Evolutionary conservation across 2,888 invertebrate genomes (phyloP).

Genomic region (Drosophila cognata): DNA sequence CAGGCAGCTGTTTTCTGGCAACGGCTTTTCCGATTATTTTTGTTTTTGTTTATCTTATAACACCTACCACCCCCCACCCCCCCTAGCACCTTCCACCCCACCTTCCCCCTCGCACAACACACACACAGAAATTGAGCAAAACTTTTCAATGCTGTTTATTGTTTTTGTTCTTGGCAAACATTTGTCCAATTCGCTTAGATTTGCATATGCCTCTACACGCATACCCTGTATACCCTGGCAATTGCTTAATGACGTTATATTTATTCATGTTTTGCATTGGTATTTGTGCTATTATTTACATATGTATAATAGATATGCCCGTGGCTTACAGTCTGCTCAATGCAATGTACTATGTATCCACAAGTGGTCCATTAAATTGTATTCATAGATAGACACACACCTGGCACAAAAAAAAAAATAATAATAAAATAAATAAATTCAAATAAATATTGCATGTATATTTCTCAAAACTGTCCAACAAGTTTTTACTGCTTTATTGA

Average conservation of each 20-base stretch:
- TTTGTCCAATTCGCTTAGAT: constrained; percentile 2
- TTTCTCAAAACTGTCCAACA: not conserved
- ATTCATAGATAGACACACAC: not conserved
- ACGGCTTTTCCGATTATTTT: constrained; percentile 17
- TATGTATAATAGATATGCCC: not conserved
- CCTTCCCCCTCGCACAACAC: not conserved
- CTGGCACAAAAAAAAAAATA: not conserved
- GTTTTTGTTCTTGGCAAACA: constrained; percentile 11
- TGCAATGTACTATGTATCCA: not conserved
- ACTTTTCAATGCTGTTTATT: constrained; percentile 3
- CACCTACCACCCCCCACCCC: not conserved
- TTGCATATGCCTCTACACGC: not conserved
- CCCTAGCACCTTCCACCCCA: not conserved
- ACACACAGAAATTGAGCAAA: not conserved
- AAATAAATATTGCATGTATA: not conserved
- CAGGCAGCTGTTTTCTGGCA: constrained; percentile 34
- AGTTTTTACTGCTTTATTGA: no score
- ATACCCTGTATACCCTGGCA: constrained; percentile 1
- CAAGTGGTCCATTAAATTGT: not conserved
- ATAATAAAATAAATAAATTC: not conserved
- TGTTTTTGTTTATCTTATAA: constrained; percentile 13
- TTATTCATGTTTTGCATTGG: not conserved
- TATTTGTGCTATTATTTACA: not conserved
- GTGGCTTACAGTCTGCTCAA: not conserved
- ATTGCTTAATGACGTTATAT: not conserved